A percentile compares a stretch with the other conserved stretches of the same genome.
Evolutionary conservation across 2,888 invertebrate species (phyloP).

Genomic region (Ommatoiulus sabulosus): DNA sequence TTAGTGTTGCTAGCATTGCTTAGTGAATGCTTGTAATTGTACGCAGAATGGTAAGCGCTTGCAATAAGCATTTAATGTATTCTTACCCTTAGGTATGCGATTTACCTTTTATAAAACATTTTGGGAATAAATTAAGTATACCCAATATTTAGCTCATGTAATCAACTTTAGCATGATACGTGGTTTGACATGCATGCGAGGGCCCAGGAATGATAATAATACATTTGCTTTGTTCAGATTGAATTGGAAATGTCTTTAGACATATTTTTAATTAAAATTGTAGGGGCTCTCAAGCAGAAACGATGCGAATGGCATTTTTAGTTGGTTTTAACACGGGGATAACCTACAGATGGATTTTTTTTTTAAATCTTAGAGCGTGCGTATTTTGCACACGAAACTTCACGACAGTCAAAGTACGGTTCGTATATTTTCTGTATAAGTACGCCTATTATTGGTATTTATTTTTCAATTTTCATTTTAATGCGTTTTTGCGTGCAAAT

Average conservation of each 20-base stretch:
- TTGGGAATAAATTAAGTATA: background rate
- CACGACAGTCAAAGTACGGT: too few species aligned
- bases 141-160: background rate
- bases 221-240: background rate
- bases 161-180: background rate
- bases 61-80: too few species aligned
- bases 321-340: too few species aligned
- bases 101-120: background rate
- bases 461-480: background rate
- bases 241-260: background rate
- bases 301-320: too few species aligned
- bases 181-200: background rate
- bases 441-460: background rate
- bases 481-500: background rate
- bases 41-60: too few species aligned
- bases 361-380: too few species aligned
- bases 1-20: too few species aligned
- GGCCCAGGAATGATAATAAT: background rate
- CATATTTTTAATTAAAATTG: background rate
- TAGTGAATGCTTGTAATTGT: too few species aligned
- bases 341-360: too few species aligned
- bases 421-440: too few species aligned
- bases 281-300: too few species aligned
- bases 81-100: background rate
- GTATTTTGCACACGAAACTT: too few species aligned